Evolutionary conservation across 2,113 vertebrate species (phyloP).

Genomic region (Oreocharis arfaki): DNA sequence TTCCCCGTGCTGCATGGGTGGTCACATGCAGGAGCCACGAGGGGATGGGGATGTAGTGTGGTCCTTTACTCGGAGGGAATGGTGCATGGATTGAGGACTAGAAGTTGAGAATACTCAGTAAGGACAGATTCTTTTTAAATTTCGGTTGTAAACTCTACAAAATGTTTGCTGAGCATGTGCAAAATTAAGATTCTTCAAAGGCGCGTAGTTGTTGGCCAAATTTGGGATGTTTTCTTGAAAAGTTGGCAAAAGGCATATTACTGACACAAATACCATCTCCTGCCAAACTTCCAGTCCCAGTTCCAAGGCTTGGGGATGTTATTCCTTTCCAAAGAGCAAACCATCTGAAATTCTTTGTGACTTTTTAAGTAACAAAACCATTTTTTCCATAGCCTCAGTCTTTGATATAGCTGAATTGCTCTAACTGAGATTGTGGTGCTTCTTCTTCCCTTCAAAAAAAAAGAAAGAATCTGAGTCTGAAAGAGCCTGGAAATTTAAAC

Average conservation of each 20-base stretch:
- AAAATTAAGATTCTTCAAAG: conserved; percentile 40
- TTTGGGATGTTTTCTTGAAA: conserved; percentile 58
- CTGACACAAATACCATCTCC: conserved; percentile 25
- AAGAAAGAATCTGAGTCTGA: not conserved
- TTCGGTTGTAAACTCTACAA: not conserved
- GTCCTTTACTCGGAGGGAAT: not conserved
- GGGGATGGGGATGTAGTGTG: not conserved
- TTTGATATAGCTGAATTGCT: not conserved
- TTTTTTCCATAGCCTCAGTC: conserved; percentile 24
- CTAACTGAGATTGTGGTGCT: not conserved
- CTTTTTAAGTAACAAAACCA: conserved; percentile 32
- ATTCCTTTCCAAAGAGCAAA: conserved; percentile 23
- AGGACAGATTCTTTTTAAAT: not conserved
- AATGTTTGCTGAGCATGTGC: not conserved
- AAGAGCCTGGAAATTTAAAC: conserved; percentile 27
- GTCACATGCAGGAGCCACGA: not conserved
- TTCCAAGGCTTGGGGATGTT: conserved; percentile 12
- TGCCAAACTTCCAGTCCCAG: conserved; percentile 28
- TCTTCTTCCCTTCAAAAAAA: not conserved
- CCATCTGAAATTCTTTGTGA: not conserved
- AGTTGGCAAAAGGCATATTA: conserved; percentile 14
- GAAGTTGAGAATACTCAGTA: not conserved
- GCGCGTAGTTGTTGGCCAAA: conserved; percentile 8
- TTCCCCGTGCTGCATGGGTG: not conserved
- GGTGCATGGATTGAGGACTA: not conserved